A percentile compares a stretch with the other conserved stretches of the same genome.
Evolutionary conservation across 1,140 invertebrate genomes (phyloP).

Genomic region (Drosophila equinoxialis): DNA sequence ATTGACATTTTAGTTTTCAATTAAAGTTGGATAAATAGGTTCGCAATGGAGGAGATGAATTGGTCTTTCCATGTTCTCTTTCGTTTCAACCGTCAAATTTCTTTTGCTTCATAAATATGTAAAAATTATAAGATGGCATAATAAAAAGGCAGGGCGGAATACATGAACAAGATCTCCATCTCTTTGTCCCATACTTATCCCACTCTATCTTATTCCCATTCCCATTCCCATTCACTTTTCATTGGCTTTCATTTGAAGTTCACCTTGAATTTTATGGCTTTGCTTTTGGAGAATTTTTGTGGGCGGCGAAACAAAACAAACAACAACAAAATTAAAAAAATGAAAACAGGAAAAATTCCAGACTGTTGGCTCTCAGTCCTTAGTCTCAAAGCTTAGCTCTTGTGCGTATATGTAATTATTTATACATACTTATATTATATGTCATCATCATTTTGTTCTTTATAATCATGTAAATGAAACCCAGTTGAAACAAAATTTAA

Average conservation of each 20-base stretch:
- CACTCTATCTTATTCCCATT: too few relatives aligned
- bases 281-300: background rate
- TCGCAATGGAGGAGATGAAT: background rate
- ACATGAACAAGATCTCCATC: background rate
- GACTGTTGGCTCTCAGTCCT: background rate
- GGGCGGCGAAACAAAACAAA: constrained; percentile 21
- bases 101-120: constrained; percentile 48
- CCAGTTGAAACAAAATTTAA: constrained; percentile 11
- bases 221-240: background rate
- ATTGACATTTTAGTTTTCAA: constrained; percentile 79
- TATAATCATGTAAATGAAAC: constrained; percentile 75
- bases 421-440: constrained; percentile 32
- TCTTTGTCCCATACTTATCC: background rate
- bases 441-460: constrained; percentile 11
- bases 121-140: constrained; percentile 29
- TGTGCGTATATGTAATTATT: constrained; percentile 74
- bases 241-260: constrained; percentile 27
- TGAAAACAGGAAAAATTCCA: constrained; percentile 21
- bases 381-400: background rate
- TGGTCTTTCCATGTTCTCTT: background rate
- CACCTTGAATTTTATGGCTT: constrained; percentile 5
- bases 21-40: constrained; percentile 52
- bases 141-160: background rate
- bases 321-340: constrained; percentile 66
- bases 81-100: background rate